Conservation (phyloP, 1,140 invertebrate genomes). For the Charaxes varanes region DNA sequence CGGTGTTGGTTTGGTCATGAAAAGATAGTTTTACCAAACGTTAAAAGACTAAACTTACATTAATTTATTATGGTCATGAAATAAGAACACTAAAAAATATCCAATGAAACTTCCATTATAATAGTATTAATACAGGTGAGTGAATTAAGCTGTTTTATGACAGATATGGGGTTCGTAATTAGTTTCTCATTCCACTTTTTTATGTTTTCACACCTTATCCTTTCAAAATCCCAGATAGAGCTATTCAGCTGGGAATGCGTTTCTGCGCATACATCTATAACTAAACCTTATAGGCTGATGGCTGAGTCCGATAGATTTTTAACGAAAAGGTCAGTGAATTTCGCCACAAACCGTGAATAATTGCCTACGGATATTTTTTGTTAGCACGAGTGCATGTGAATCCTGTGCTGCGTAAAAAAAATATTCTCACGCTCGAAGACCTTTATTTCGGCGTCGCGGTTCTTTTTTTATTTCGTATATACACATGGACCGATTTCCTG, state of each 20-base stretch:
- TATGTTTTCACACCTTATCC: constrained; percentile 52
- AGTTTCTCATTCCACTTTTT: constrained; percentile 54
- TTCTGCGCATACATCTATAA: constrained; percentile 49
- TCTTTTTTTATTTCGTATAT: constrained; percentile 38
- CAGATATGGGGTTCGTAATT: constrained; percentile 46
- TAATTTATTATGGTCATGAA: constrained; percentile 40
- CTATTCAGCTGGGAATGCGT: constrained; percentile 40
- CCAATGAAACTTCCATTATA: constrained; percentile 28
- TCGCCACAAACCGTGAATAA: constrained; percentile 40
- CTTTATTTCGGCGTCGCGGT: constrained; percentile 35
- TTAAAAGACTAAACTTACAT: constrained; percentile 34
- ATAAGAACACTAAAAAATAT: constrained; percentile 30
- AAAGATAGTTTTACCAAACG: constrained; percentile 40
- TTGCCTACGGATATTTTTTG: constrained; percentile 42
- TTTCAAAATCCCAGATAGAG: constrained; percentile 48
- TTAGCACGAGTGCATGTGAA: constrained; percentile 48
- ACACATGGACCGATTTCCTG: constrained; percentile 53
- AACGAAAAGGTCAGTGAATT: constrained; percentile 44
- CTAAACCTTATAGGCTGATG: constrained; percentile 37
- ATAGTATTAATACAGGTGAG: constrained; percentile 19
- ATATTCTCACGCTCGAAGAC: constrained; percentile 53
- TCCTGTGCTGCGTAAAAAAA: constrained; percentile 54
- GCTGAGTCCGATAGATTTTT: constrained; percentile 26
- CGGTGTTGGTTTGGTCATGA: constrained; percentile 39
- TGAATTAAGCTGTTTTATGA: constrained; percentile 13